A percentile compares a stretch with the other conserved stretches of the same genome.
These are phyloP conservation scores for Corythaeola cristata DNA, from an alignment of 2,113 vertebrate species.

Conservation along the genomic window DNA sequence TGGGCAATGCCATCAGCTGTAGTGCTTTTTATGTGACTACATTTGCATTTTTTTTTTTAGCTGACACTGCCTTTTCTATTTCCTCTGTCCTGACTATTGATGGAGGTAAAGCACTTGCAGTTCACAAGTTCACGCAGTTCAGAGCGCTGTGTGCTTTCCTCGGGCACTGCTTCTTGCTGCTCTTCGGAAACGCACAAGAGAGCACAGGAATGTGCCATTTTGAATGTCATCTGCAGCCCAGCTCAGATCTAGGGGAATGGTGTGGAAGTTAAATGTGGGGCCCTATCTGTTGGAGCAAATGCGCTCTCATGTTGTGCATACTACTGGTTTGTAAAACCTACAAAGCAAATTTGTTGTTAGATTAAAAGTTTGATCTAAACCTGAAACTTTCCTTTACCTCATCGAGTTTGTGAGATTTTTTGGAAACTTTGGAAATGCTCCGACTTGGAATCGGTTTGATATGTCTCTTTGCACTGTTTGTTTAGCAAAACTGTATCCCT, in stretches of 20 bases:
- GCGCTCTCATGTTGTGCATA: fast-evolving
- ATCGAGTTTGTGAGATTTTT: not conserved
- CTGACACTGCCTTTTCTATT: conserved; percentile 6
- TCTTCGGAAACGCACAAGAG: not conserved
- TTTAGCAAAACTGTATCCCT: not conserved
- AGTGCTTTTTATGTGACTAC: not conserved
- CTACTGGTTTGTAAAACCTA: not conserved
- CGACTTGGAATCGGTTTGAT: not conserved
- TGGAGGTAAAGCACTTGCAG: not conserved
- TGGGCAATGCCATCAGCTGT: not conserved
- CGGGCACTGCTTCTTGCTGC: not conserved
- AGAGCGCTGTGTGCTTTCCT: not conserved
- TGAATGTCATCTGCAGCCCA: no score
- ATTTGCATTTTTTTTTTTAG: conserved; percentile 21
- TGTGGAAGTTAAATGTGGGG: fast-evolving
- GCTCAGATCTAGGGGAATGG: fast-evolving
- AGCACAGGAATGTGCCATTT: not conserved
- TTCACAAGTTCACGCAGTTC: not conserved
- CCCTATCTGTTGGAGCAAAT: not conserved
- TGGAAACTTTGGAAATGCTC: not conserved
- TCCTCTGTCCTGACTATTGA: not conserved
- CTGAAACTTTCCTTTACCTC: not conserved
- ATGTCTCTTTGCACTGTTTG: not conserved
- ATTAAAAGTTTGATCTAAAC: not conserved
- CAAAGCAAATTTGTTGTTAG: not conserved